Percentiles rank a stretch among this genome's conserved stretches.
These are phyloP conservation scores for Ceriagrion tenellum DNA, from an alignment of 2,888 invertebrate genomes.

Conservation along the genomic window DNA sequence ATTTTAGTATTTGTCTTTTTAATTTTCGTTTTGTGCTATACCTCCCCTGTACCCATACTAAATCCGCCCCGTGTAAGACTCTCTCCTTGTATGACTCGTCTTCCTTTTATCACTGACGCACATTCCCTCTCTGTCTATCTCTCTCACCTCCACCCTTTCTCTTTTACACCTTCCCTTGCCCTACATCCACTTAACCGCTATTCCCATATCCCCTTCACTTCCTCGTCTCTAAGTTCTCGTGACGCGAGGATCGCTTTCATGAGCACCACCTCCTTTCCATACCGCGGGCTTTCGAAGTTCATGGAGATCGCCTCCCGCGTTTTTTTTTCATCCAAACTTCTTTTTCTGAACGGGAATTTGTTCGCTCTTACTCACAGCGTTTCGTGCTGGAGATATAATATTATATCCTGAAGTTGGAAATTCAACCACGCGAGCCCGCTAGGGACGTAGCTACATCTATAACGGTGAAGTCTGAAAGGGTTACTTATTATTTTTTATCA, in stretches of 20 bases:
- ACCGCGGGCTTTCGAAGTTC: neutral
- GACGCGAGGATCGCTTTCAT: neutral
- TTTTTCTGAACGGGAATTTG: neutral
- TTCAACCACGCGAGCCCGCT: neutral
- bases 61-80: neutral
- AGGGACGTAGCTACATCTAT: neutral
- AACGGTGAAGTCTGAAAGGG: neutral
- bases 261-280: neutral
- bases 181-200: neutral
- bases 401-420: neutral
- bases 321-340: neutral
- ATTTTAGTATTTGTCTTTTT: too few relatives aligned
- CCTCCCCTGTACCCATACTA: too few relatives aligned
- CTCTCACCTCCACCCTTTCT: neutral
- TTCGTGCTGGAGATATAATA: neutral
- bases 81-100: neutral
- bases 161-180: slow-evolving; percentile 3
- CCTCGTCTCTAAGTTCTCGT: neutral
- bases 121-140: neutral
- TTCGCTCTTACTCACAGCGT: neutral
- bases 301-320: neutral
- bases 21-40: too few relatives aligned
- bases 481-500: too few relatives aligned
- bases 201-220: neutral
- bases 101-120: neutral